phyloP scores from a whole-genome alignment of 2,888 invertebrate genomes.

The Camptogramma bilineatum region DNA sequence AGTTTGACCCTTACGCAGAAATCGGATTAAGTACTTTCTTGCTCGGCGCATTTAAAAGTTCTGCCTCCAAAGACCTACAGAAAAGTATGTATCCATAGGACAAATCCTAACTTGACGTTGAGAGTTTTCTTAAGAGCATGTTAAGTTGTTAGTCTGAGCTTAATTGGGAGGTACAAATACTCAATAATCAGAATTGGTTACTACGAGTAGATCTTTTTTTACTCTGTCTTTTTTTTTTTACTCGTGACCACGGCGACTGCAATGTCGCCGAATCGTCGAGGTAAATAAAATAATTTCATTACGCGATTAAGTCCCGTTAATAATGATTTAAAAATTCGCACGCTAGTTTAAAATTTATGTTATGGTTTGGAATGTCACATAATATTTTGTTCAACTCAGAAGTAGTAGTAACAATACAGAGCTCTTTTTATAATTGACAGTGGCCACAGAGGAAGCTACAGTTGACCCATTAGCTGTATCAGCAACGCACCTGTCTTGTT shows the following conservation, averaged over 20 bases:
- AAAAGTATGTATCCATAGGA: not conserved
- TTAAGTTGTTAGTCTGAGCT: not conserved
- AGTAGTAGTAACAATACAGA: not conserved
- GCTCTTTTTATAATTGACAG: not conserved
- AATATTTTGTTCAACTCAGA: no score
- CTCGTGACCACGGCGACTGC: no score
- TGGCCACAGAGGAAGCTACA: not conserved
- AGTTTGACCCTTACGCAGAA: conserved; percentile 10
- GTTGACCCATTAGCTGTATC: conserved; percentile 2
- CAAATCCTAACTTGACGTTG: not conserved
- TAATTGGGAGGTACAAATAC: no score
- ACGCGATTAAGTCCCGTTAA: no score
- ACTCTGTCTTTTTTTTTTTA: no score
- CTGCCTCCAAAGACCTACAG: not conserved
- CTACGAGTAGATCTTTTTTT: no score
- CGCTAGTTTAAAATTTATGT: no score
- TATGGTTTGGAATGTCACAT: no score
- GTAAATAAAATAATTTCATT: no score
- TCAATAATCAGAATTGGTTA: no score
- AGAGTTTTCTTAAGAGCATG: not conserved
- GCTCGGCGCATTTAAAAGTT: conserved; percentile 28
- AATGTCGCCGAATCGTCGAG: no score
- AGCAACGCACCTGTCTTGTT: conserved; percentile 6
- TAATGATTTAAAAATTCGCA: no score
- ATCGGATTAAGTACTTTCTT: conserved; percentile 31